Percentiles rank a stretch among this genome's conserved stretches.
Evolutionary conservation across 2,797 vertebrate species (phyloP).

Genomic region (Antrozous pallidus): DNA sequence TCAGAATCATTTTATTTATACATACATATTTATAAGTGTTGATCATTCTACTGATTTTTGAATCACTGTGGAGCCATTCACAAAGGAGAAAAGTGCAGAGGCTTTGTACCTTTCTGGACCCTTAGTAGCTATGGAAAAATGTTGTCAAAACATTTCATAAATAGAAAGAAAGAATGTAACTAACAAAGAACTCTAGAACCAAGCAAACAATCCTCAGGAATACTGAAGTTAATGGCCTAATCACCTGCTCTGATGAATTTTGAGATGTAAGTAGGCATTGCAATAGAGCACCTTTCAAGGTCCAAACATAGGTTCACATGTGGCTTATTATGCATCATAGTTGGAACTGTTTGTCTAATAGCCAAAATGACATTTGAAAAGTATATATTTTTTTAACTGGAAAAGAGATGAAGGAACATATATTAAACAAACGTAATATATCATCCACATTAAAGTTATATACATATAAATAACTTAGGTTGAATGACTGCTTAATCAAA

Average conservation of each 20-base stretch:
- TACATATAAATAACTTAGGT: constrained; percentile 13
- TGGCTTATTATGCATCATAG: not conserved
- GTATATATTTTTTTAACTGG: not conserved
- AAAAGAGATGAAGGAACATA: constrained; percentile 24
- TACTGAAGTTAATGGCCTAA: constrained; percentile 38
- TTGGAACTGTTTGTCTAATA: constrained; percentile 12
- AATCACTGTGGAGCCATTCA: constrained; percentile 48
- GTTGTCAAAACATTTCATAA: constrained; percentile 42
- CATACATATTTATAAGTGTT: not conserved
- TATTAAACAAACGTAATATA: constrained; percentile 46
- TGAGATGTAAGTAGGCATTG: constrained; percentile 9
- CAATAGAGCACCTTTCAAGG: constrained; percentile 26
- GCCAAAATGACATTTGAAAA: constrained; percentile 51
- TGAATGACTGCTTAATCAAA: constrained; percentile 71
- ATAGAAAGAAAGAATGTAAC: constrained; percentile 46
- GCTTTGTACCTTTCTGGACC: constrained; percentile 47
- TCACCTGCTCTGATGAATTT: constrained; percentile 61
- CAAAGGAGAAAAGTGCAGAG: constrained; percentile 48
- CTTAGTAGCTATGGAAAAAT: constrained; percentile 70
- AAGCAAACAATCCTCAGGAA: constrained; percentile 43
- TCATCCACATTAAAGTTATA: constrained; percentile 58
- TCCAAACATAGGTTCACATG: not conserved
- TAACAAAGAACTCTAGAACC: constrained; percentile 59
- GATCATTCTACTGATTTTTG: not conserved
- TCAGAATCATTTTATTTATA: not conserved